Conservation (phyloP, 2,888 invertebrate genomes). For the Spisula subtruncata region DNA sequence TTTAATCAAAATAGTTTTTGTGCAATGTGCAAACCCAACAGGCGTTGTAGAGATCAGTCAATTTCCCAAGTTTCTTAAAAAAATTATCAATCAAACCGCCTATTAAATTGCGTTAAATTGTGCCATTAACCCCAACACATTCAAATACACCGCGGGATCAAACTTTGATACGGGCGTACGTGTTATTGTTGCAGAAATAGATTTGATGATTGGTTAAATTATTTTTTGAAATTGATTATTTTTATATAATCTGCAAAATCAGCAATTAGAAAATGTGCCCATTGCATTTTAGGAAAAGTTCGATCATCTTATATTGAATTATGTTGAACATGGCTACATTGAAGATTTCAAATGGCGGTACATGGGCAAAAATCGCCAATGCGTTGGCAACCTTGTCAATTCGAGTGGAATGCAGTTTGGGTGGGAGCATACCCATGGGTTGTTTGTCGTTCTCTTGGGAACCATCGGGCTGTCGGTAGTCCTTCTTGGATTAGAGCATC, state of each 20-base stretch:
- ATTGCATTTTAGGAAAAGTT: constrained; percentile 92
- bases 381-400: constrained; percentile 75
- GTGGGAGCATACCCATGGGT: constrained; percentile 79
- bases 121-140: no score
- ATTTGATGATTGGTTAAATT: no score
- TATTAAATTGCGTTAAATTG: no score
- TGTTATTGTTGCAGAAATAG: no score
- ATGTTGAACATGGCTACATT: constrained; percentile 88
- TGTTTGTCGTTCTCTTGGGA: constrained; percentile 83
- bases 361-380: constrained; percentile 88
- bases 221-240: no score
- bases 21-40: no score
- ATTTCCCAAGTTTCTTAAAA: no score
- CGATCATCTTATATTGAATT: constrained; percentile 93
- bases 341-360: constrained; percentile 82
- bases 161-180: no score
- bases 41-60: no score
- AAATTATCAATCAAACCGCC: no score
- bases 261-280: background rate
- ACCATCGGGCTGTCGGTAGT: constrained; percentile 88
- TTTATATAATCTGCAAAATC: background rate
- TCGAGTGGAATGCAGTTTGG: constrained; percentile 77
- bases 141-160: no score
- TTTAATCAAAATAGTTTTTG: no score
- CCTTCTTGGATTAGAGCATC: constrained; percentile 94